A percentile compares a stretch with the other conserved stretches of the same genome.
phyloP scores from a whole-genome alignment of 2,888 invertebrate species.

The Drosophila pseudotalamancana region DNA sequence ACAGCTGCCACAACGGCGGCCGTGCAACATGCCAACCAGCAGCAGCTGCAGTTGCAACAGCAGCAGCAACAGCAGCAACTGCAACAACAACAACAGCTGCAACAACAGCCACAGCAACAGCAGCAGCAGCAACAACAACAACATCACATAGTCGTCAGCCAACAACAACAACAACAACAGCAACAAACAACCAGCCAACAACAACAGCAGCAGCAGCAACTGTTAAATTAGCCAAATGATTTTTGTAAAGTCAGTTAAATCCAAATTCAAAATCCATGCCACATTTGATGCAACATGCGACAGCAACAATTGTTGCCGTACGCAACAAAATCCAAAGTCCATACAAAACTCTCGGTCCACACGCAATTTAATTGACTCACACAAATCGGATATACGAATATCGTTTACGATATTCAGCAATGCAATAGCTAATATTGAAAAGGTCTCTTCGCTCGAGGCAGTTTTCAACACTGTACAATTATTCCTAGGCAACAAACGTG shows the following conservation, averaged over 20 bases:
- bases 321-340: conserved; percentile 21
- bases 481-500: conserved; percentile 52
- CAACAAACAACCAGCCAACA: conserved; percentile 68
- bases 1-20: conserved; percentile 78
- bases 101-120: conserved; percentile 67
- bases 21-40: conserved; percentile 83
- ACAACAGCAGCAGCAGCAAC: conserved; percentile 82
- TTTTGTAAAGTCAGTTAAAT: conserved; percentile 83
- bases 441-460: background rate
- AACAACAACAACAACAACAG: conserved; percentile 73
- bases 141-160: conserved; percentile 78
- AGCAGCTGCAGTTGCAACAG: conserved; percentile 86
- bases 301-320: conserved; percentile 20
- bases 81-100: conserved; percentile 74
- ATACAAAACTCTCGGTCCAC: conserved; percentile 56
- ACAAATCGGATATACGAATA: conserved; percentile 70
- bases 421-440: conserved; percentile 37
- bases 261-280: conserved; percentile 58
- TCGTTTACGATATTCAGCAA: conserved; percentile 33
- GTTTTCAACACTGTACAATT: conserved; percentile 52
- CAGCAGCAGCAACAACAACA: conserved; percentile 65
- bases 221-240: conserved; percentile 83
- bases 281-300: conserved; percentile 11
- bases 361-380: conserved; percentile 71
- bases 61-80: conserved; percentile 70